Evolutionary conservation across 2,888 invertebrate genomes (phyloP).

Genomic region (Vesta saturnalis): DNA sequence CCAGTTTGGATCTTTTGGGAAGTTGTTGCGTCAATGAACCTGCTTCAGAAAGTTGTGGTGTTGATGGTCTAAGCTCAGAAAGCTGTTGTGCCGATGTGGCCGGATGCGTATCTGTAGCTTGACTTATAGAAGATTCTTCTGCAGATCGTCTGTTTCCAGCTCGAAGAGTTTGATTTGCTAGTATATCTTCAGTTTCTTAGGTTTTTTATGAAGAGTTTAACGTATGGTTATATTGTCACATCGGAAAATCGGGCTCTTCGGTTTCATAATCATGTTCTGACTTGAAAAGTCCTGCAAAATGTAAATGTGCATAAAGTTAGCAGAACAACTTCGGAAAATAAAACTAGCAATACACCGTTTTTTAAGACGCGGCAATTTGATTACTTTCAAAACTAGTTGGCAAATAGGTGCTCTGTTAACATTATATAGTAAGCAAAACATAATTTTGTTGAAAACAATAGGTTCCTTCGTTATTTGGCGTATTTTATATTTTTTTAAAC

Average conservation of each 20-base stretch:
- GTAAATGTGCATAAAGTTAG: no score
- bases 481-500: no score
- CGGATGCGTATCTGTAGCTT: neutral
- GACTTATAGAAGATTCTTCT: neutral
- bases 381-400: neutral
- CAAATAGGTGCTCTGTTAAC: no score
- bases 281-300: slow-evolving; percentile 6
- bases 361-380: neutral
- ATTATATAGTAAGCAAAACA: neutral
- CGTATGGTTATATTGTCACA: slow-evolving; percentile 4
- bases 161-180: neutral
- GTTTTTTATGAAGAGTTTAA: neutral
- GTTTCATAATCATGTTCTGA: neutral
- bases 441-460: neutral
- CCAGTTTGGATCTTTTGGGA: no score
- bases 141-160: slow-evolving; percentile 1
- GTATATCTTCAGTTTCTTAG: neutral
- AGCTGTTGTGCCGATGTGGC: neutral
- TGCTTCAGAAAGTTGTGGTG: neutral
- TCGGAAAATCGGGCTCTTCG: neutral
- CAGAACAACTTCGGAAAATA: no score
- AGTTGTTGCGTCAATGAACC: neutral
- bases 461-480: neutral
- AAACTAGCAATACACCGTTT: neutral
- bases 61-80: neutral